Conservation (phyloP, 2,113 vertebrate species). For the Heptranchias perlo region DNA sequence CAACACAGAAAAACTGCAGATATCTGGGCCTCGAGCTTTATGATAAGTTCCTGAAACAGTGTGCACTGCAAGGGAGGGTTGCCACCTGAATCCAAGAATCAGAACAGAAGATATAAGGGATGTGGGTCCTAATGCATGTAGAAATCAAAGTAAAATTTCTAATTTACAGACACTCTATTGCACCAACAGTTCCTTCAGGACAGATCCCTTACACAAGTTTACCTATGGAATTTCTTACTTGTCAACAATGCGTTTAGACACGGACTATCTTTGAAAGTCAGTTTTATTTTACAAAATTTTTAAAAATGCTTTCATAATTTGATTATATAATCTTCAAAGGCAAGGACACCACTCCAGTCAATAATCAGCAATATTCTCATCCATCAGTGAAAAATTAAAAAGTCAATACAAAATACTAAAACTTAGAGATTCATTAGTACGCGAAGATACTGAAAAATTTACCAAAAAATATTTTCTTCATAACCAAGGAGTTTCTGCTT, state of each 20-base stretch:
- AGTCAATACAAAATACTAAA: not conserved
- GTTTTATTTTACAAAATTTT: not conserved
- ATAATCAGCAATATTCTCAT: not conserved
- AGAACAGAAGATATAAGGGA: not conserved
- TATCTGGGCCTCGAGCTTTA: not conserved
- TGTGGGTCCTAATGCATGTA: not conserved
- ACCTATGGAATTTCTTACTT: not conserved
- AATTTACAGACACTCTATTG: not conserved
- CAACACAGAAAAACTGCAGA: not conserved
- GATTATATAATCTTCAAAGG: not conserved
- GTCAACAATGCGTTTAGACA: not conserved
- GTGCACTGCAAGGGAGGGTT: not conserved
- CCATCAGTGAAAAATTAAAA: not conserved
- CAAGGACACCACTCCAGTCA: not conserved
- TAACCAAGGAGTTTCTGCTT: not conserved
- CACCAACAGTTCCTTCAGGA: not conserved
- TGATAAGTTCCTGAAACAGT: not conserved
- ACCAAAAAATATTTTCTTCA: not conserved
- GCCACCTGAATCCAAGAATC: not conserved
- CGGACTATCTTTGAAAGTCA: not conserved
- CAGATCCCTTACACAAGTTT: not conserved
- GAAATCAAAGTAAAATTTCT: not conserved
- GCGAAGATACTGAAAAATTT: not conserved
- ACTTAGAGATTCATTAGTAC: not conserved
- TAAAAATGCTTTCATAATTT: not conserved